Percentiles rank a stretch among this genome's conserved stretches.
phyloP scores from a whole-genome alignment of 2,888 invertebrate species.

The Andrena praecox region DNA sequence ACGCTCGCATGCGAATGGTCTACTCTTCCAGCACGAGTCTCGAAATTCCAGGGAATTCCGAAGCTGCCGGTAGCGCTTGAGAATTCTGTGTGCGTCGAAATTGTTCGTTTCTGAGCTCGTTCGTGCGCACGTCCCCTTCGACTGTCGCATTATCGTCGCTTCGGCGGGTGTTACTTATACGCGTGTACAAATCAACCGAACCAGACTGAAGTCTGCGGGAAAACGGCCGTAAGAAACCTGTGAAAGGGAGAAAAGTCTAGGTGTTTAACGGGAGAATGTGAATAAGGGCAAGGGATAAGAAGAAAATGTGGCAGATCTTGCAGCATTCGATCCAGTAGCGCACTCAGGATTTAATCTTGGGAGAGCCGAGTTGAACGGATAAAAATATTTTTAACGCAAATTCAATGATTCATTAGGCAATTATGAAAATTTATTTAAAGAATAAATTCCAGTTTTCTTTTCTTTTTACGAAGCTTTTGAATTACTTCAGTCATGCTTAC shows the following conservation, averaged over 20 bases:
- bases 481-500: too few relatives aligned
- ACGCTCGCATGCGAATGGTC: conserved; percentile 53
- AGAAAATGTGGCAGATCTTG: too few relatives aligned
- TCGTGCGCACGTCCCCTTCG: conserved; percentile 30
- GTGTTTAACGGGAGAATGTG: not conserved
- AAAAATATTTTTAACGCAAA: too few relatives aligned
- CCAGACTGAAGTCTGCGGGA: not conserved
- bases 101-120: conserved; percentile 50
- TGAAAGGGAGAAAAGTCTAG: too few relatives aligned
- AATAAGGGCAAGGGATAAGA: not conserved
- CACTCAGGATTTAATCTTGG: too few relatives aligned
- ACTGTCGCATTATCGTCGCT: conserved; percentile 33
- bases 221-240: not conserved
- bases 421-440: too few relatives aligned
- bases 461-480: too few relatives aligned
- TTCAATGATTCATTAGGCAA: too few relatives aligned
- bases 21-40: conserved; percentile 24
- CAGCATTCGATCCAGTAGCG: too few relatives aligned
- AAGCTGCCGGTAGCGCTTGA: conserved; percentile 48
- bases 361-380: too few relatives aligned
- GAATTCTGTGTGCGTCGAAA: conserved; percentile 64
- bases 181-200: conserved; percentile 23
- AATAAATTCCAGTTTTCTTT: too few relatives aligned
- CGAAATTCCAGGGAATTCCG: conserved; percentile 60
- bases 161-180: conserved; percentile 30